Conservation (phyloP, 2,888 invertebrate species). For the Pristionchus entomophagus region DNA sequence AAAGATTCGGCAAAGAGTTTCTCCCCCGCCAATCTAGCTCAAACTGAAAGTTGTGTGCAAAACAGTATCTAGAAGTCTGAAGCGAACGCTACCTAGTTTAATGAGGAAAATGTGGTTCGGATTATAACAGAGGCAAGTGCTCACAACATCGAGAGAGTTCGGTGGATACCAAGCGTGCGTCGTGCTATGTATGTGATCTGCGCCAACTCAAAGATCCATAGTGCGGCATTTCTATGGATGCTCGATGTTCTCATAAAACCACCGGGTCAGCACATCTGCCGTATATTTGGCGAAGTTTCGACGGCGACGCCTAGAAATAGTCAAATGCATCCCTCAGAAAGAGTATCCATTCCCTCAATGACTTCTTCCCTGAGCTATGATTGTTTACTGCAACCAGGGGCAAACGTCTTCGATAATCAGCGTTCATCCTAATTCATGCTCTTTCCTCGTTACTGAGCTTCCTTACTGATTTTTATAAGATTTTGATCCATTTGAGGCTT, state of each 20-base stretch:
- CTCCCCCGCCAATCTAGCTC: too few species aligned
- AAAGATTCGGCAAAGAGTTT: too few species aligned
- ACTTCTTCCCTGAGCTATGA: background rate
- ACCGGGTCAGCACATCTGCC: conserved; percentile 59
- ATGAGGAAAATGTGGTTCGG: too few species aligned
- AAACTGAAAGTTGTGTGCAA: too few species aligned
- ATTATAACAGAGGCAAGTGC: too few species aligned
- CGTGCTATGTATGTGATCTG: too few species aligned
- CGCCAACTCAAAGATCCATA: too few species aligned
- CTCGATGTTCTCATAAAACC: conserved; percentile 56
- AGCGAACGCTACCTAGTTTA: too few species aligned
- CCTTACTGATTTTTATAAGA: background rate
- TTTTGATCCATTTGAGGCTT: background rate
- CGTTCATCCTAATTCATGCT: background rate
- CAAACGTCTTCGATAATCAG: background rate
- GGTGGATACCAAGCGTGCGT: too few species aligned
- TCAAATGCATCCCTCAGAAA: background rate
- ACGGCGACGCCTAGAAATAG: conserved; percentile 58
- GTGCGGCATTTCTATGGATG: too few species aligned
- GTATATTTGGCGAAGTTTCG: conserved; percentile 63
- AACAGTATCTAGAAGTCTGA: too few species aligned
- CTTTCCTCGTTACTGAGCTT: background rate
- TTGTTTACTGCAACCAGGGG: background rate
- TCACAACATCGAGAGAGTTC: too few species aligned
- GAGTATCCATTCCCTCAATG: background rate